These are phyloP conservation scores for Athripsodes cinereus DNA, from an alignment of 2,888 invertebrate genomes.

Conservation along the genomic window DNA sequence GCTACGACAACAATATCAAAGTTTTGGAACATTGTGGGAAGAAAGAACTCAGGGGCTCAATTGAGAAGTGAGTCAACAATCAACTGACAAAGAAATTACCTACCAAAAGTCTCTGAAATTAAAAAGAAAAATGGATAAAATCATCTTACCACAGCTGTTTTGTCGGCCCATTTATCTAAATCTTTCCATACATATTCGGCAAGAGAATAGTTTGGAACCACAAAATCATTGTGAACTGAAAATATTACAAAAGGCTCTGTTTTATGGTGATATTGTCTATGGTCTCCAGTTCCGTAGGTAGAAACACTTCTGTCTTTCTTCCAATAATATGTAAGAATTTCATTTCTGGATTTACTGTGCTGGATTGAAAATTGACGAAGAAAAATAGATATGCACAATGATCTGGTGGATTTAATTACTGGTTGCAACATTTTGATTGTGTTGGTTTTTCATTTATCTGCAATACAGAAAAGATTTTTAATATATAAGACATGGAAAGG, in stretches of 20 bases:
- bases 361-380: constrained; percentile 10
- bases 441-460: too few relatives aligned
- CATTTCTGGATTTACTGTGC: constrained; percentile 1
- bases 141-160: constrained; percentile 58
- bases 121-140: neutral
- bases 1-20: too few relatives aligned
- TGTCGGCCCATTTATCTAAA: constrained; percentile 60
- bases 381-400: too few relatives aligned
- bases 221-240: constrained; percentile 47
- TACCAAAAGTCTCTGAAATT: too few relatives aligned
- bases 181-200: constrained; percentile 59
- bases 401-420: too few relatives aligned
- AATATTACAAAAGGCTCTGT: constrained; percentile 36
- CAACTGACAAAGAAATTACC: too few relatives aligned
- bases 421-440: too few relatives aligned
- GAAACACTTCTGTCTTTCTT: neutral
- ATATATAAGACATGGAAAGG: too few relatives aligned
- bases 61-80: too few relatives aligned
- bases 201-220: constrained; percentile 45
- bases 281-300: neutral
- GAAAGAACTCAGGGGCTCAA: too few relatives aligned
- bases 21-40: too few relatives aligned
- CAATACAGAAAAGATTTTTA: too few relatives aligned
- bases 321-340: constrained; percentile 1
- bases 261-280: constrained; percentile 17